Percentiles rank a stretch among this genome's conserved stretches.
Conservation (phyloP, 2,888 invertebrate genomes). For the Liopterus haemorrhoidalis region DNA sequence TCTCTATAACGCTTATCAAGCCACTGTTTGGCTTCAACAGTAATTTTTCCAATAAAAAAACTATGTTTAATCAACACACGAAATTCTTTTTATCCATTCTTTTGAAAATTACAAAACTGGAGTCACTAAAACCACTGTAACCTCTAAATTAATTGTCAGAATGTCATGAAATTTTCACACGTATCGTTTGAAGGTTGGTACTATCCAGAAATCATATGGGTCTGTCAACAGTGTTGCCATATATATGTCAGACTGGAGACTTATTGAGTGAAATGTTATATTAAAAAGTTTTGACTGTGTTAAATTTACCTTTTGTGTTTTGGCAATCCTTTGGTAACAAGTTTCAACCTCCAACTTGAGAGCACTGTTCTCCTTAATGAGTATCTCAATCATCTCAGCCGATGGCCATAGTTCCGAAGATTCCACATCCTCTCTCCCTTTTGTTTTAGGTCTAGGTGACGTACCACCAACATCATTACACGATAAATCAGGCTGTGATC, state of each 20-base stretch:
- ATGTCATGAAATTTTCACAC: no score
- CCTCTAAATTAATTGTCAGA: no score
- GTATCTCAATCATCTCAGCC: conserved; percentile 71
- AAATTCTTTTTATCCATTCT: no score
- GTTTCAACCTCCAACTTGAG: conserved; percentile 78
- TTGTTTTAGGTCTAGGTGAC: conserved; percentile 51
- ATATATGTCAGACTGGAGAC: background rate
- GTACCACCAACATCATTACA: conserved; percentile 40
- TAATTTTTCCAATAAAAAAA: no score
- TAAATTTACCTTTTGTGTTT: conserved; percentile 69
- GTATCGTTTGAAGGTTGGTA: no score
- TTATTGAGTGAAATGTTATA: background rate
- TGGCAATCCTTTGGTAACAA: conserved; percentile 75
- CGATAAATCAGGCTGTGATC: conserved; percentile 79
- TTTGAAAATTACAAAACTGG: no score
- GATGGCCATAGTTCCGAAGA: conserved; percentile 57
- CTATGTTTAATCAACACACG: no score
- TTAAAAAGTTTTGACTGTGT: background rate
- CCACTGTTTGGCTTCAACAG: no score
- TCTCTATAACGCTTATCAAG: no score
- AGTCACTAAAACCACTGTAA: no score
- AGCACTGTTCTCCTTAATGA: conserved; percentile 78
- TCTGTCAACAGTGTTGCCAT: background rate
- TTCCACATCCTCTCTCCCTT: conserved; percentile 54
- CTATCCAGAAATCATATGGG: background rate